Evolutionary conservation across 2,797 vertebrate species (phyloP).

Genomic region (Gymnocypris eckloni): DNA sequence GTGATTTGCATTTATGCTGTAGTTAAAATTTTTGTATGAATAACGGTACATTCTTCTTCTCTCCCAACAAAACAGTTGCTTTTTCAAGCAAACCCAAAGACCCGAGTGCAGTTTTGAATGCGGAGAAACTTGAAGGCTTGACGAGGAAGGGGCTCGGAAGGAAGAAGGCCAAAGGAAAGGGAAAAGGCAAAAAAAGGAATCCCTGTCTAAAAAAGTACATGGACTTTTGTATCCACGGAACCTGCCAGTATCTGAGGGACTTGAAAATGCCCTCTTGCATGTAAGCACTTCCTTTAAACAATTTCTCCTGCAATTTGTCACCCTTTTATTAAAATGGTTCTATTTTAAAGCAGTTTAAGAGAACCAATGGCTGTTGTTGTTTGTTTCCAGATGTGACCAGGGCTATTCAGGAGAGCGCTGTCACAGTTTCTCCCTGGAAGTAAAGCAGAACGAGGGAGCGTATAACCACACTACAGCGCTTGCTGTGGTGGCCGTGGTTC

Average conservation of each 20-base stretch:
- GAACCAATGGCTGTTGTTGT: not conserved
- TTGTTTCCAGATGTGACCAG: slow-evolving; percentile 81
- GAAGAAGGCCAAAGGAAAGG: slow-evolving; percentile 86
- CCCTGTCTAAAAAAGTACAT: slow-evolving; percentile 92
- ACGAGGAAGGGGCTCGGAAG: slow-evolving; percentile 69
- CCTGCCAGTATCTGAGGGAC: slow-evolving; percentile 87
- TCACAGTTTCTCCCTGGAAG: slow-evolving; percentile 82
- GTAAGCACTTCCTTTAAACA: slow-evolving; percentile 79
- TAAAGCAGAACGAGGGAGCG: slow-evolving; percentile 73
- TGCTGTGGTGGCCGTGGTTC: slow-evolving; percentile 90
- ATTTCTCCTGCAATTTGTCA: not conserved
- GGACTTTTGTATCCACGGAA: slow-evolving; percentile 94
- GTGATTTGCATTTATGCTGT: not conserved
- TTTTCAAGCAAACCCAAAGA: slow-evolving; percentile 91
- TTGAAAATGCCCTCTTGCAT: slow-evolving; percentile 85
- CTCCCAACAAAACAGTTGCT: slow-evolving; percentile 76
- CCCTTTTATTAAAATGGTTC: not conserved
- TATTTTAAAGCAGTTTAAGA: not conserved
- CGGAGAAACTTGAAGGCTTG: slow-evolving; percentile 66
- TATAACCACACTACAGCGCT: slow-evolving; percentile 92
- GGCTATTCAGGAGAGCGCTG: slow-evolving; percentile 91
- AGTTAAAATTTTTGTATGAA: not conserved
- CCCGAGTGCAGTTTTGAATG: slow-evolving; percentile 71
- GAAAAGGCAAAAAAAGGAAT: slow-evolving; percentile 92
- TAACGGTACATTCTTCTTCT: not conserved